Conservation (phyloP, 2,113 vertebrate genomes). For the Paramisgurnus dabryanus region DNA sequence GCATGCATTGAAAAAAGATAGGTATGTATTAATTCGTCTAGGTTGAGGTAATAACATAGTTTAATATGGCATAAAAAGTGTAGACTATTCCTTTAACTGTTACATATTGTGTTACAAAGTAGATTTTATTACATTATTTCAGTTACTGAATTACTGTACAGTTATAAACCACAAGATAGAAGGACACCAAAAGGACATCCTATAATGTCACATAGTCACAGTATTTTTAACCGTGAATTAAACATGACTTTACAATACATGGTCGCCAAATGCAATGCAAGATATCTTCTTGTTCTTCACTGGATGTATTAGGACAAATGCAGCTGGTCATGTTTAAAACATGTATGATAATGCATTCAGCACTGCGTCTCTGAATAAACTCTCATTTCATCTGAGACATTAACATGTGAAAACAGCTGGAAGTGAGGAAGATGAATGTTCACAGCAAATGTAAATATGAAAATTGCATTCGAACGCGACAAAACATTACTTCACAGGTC, state of each 20-base stretch:
- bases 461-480: not conserved
- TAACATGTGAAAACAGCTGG: slow-evolving; percentile 34
- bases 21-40: no score
- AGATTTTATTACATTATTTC: no score
- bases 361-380: slow-evolving; percentile 8
- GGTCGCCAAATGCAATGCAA: not conserved
- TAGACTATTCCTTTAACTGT: no score
- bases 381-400: not conserved
- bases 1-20: no score
- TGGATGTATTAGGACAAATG: slow-evolving; percentile 23
- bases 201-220: no score
- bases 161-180: no score
- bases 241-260: not conserved
- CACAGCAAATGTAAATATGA: slow-evolving; percentile 10
- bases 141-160: no score
- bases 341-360: slow-evolving; percentile 42
- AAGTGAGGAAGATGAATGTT: slow-evolving; percentile 17
- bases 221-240: not conserved
- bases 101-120: no score
- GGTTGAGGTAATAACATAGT: no score
- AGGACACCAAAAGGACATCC: no score
- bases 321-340: slow-evolving; percentile 29
- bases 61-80: no score
- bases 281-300: slow-evolving; percentile 8
- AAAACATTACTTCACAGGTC: slow-evolving; percentile 6